Evolutionary conservation across 2,797 vertebrate genomes (phyloP).

Genomic region (Schizopygopsis malacanthus): DNA sequence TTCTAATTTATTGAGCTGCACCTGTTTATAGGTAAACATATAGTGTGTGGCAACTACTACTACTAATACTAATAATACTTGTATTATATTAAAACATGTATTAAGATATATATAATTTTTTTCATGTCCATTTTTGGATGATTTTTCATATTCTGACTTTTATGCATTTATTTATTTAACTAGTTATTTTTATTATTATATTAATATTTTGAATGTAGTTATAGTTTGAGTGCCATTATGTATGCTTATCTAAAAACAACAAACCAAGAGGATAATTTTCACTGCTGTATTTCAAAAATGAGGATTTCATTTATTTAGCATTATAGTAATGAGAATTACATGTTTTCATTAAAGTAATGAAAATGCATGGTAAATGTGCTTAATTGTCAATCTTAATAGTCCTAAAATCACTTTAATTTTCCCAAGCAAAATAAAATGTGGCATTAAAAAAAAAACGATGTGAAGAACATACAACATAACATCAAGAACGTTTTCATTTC

Average conservation of each 20-base stretch:
- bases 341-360: not conserved
- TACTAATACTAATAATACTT: too few species aligned
- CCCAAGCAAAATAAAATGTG: not conserved
- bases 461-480: not conserved
- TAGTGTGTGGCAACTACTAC: too few species aligned
- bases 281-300: not conserved
- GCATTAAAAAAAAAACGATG: not conserved
- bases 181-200: too few species aligned
- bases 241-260: not conserved
- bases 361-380: not conserved
- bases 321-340: not conserved
- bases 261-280: not conserved
- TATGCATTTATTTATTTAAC: not conserved
- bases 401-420: not conserved
- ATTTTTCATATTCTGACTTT: not conserved
- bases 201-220: not conserved
- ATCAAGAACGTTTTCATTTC: not conserved
- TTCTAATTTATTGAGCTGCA: too few species aligned
- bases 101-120: too few species aligned
- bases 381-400: not conserved
- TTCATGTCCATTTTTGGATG: too few species aligned
- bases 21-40: too few species aligned
- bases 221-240: not conserved
- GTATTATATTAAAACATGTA: too few species aligned
- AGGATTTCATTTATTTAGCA: not conserved